Evolutionary conservation across 2,888 invertebrate genomes (phyloP).

Genomic region (Actias luna): DNA sequence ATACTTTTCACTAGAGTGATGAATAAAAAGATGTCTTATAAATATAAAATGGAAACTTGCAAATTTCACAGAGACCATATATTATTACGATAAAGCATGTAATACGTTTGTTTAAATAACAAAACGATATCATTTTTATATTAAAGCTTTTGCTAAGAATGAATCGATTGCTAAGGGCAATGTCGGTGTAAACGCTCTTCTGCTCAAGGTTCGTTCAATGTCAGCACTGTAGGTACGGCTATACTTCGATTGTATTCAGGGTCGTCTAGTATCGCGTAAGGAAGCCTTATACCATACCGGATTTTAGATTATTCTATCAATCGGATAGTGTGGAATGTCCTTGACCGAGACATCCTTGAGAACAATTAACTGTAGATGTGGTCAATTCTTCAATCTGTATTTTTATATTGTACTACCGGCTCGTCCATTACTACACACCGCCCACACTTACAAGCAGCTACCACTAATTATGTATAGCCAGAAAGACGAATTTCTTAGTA

Average conservation of each 20-base stretch:
- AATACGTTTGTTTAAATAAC: not conserved
- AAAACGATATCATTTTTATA: not conserved
- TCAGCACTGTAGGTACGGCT: not conserved
- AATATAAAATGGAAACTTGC: no score
- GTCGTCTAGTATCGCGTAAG: not conserved
- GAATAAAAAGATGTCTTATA: no score
- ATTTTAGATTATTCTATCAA: not conserved
- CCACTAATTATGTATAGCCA: no score
- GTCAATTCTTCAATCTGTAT: not conserved
- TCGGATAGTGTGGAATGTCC: not conserved
- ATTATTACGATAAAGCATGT: no score
- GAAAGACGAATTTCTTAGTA: no score
- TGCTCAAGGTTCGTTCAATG: not conserved
- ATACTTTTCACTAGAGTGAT: no score
- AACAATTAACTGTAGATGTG: not conserved
- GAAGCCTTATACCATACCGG: not conserved
- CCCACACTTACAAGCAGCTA: no score
- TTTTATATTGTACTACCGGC: not conserved
- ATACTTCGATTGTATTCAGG: constrained; percentile 8
- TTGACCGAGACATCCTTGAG: not conserved
- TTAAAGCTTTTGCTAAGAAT: not conserved
- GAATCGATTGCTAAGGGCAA: not conserved
- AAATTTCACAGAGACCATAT: no score
- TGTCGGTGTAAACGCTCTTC: constrained; percentile 4
- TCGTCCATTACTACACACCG: no score